phyloP scores from a whole-genome alignment of 2,888 invertebrate species.

The Stenchaetothrips biformis region DNA sequence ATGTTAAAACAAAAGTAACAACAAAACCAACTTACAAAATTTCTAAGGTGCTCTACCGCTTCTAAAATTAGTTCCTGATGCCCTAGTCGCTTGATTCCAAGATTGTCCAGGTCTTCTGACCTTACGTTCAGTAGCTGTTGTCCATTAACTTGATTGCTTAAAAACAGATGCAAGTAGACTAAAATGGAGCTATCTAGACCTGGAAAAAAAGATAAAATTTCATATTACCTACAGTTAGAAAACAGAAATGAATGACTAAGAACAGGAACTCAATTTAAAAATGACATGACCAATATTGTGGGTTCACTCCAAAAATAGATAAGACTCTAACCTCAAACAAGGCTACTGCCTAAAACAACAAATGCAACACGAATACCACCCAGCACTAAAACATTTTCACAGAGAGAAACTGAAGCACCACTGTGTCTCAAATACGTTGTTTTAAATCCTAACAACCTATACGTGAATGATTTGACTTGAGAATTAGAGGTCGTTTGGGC shows the following conservation, averaged over 20 bases:
- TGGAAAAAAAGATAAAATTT: constrained; percentile 45
- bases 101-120: constrained; percentile 80
- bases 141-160: constrained; percentile 76
- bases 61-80: constrained; percentile 91
- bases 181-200: constrained; percentile 74
- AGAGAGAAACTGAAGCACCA: constrained; percentile 29
- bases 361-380: background rate
- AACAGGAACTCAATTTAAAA: constrained; percentile 20
- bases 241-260: background rate
- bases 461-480: background rate
- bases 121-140: constrained; percentile 75
- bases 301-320: background rate
- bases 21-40: constrained; percentile 64
- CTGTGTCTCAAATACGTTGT: background rate
- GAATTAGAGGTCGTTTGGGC: background rate
- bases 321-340: background rate
- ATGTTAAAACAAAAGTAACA: constrained; percentile 31
- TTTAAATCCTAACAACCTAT: constrained; percentile 14
- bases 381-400: constrained; percentile 35
- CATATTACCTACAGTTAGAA: background rate
- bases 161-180: constrained; percentile 73
- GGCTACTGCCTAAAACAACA: background rate
- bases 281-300: too few species aligned
- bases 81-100: constrained; percentile 80
- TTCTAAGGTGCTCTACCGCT: constrained; percentile 82